Evolutionary conservation across 2,888 invertebrate species (phyloP), one percentile per base, ranked within the genome.

Genomic region (Eumacrocentrus americanus): DNA sequence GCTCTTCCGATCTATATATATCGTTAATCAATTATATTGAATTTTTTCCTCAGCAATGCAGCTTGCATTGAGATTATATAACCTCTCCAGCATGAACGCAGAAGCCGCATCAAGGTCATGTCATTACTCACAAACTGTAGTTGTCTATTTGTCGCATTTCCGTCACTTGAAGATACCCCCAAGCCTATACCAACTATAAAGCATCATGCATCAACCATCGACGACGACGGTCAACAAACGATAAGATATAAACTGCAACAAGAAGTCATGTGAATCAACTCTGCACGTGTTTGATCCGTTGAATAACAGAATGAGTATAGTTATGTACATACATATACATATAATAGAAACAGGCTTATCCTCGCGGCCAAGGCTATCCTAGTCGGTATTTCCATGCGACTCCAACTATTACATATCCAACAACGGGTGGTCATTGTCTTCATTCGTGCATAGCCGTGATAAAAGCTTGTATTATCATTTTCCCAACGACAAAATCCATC

Each of bases 161-260:
- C 46, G 23, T 25, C 12, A 46, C 23, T 9, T 6, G 29, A 29
- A 6, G 29, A 29, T 29, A 9, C 5, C 4, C 9, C 29, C 4
- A 6, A 29, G 9, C 4, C 4, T 6, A 29, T 29, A 9, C 5
- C 4, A 29, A 6, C 29, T 29, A 29, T 29, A 9, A 29, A 29
- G 9, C 29, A 6, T 29, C 29, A 9, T 4, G 4, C 29, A 9
- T 29, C 9, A 4, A 29, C 9, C 9, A n/a, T n/a, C n/a, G n/a
- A n/a, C n/a, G n/a, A n/a, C n/a, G n/a, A n/a, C 46, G 46, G 25
- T 23, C 46, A 46, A 46, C 46, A 46, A 46, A 46, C 46, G 25
- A 46, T 46, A 46, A 46, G 23, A 46, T 46, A 46, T 22, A 14
- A 6, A 9, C 29, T 12, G 14, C 14, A 14, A n/a, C 12, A 6